Percentiles rank a stretch among this genome's conserved stretches.
Conservation (phyloP, 1,140 invertebrate species). For the Plectrocnemia conspersa region DNA sequence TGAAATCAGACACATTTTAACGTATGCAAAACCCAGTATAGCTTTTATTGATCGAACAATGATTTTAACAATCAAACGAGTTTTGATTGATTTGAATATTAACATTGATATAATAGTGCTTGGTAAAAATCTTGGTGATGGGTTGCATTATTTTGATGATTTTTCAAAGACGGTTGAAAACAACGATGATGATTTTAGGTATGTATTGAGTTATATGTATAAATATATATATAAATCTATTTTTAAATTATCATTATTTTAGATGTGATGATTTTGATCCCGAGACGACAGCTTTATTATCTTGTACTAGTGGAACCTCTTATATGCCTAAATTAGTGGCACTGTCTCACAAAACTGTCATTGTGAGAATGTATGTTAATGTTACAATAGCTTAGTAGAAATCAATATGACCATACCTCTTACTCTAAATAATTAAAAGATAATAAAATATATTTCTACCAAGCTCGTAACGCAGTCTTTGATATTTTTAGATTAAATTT, state of each 20-base stretch:
- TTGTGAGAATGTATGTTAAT: not conserved
- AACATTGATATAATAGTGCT: conserved; percentile 3
- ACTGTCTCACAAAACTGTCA: not conserved
- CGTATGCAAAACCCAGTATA: not conserved
- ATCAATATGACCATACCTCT: not conserved
- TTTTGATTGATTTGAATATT: not conserved
- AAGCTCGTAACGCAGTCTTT: too few relatives aligned
- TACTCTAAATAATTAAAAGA: not conserved
- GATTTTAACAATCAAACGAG: not conserved
- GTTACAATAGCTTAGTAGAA: not conserved
- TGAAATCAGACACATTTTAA: conserved; percentile 7
- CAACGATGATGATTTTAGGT: conserved; percentile 6
- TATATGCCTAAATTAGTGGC: not conserved
- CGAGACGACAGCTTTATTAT: not conserved
- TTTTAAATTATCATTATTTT: not conserved
- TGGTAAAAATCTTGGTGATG: not conserved
- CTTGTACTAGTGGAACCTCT: not conserved
- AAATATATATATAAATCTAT: not conserved
- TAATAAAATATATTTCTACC: too few relatives aligned
- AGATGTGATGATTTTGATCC: conserved; percentile 5
- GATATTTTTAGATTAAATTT: not conserved
- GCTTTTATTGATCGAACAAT: not conserved
- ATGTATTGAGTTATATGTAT: not conserved
- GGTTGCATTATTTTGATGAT: not conserved
- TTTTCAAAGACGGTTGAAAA: not conserved